phyloP scores from a whole-genome alignment of 2,797 vertebrate species.

The Netta rufina region DNA sequence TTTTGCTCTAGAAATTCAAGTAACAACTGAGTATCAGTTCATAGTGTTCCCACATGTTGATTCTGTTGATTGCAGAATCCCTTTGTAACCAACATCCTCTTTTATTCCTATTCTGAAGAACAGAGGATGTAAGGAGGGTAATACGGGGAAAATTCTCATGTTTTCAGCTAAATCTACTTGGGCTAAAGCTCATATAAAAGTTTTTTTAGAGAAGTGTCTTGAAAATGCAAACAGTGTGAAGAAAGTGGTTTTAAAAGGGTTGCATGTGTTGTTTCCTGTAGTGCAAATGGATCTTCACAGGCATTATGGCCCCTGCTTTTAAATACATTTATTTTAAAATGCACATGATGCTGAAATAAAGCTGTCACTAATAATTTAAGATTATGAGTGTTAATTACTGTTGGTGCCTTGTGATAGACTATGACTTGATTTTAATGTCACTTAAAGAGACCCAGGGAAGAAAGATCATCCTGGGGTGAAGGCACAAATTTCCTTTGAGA shows the following conservation, averaged over 20 bases:
- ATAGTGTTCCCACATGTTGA: neutral
- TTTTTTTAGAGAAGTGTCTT: neutral
- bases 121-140: neutral
- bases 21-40: accelerated
- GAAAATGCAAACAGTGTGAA: neutral
- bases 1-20: neutral
- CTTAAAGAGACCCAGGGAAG: neutral
- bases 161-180: neutral
- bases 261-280: neutral
- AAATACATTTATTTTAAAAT: neutral
- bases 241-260: neutral
- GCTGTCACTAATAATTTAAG: neutral
- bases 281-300: neutral
- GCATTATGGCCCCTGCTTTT: neutral
- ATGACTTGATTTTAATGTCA: neutral
- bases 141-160: neutral
- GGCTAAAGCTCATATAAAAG: neutral
- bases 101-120: neutral
- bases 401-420: neutral
- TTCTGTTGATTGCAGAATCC: neutral
- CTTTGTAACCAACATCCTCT: accelerated
- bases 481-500: neutral
- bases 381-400: neutral
- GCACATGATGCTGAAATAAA: neutral
- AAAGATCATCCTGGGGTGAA: neutral